Evolutionary conservation across 2,888 invertebrate species (phyloP), one percentile per base, ranked within the genome.

Genomic region (Tetheella fluctuosa): DNA sequence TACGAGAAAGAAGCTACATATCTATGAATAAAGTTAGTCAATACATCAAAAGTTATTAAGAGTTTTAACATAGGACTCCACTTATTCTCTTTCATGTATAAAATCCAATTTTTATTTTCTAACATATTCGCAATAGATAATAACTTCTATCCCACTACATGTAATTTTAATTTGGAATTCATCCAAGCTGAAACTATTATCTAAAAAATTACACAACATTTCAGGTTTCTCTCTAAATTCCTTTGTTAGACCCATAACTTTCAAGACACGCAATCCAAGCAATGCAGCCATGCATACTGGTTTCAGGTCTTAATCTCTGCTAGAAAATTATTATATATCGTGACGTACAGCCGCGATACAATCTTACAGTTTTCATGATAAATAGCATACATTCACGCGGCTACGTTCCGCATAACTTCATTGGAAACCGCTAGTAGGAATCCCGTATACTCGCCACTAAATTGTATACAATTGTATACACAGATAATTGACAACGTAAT

Each of bases 331-430:
- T 55, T 34, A 55, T 55, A 55, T 55, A 34, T 34, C 55, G 55
- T 55, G 55, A 57, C 58, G 59, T 61, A 61, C 23, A 30, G 52
- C 48, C 52, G 57, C 58, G 65, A 65, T 68, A 57, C 17, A 63
- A 69, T 68, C 55, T 55, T 55, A 34, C 67, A 73, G 67, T 73
- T 73, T 79, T 78, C 73, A 71, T 84, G 81, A 85, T 83, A 77
- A 77, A 84, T 80, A 70, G 80, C 84, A 61, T 70, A 69, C 75
- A 73, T 74, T 77, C 82, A 83, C 79, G 84, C 71, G 67, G 70
- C 71, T 69, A 63, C 90, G 91, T 91, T 91, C 91, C 91, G 91
- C 91, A 91, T 91, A 85, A 90, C 90, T 91, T 87, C 75, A 91
- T 85, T 89, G 85, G 91, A 91, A 91, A 91, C 79, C 76, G 67